phyloP scores from a whole-genome alignment of 2,888 invertebrate species.

The Acrobasis repandana region DNA sequence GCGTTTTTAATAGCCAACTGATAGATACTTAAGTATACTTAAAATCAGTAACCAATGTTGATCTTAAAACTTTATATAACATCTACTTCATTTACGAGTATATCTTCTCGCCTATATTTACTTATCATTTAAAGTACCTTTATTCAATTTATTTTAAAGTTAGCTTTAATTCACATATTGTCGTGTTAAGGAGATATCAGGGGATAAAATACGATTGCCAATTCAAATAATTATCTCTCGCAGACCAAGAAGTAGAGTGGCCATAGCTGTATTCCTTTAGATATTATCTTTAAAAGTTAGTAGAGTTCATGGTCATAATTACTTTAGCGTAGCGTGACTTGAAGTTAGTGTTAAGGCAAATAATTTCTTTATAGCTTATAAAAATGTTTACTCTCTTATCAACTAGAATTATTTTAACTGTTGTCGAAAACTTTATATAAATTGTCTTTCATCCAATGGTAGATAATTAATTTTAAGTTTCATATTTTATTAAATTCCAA shows the following conservation, averaged over 20 bases:
- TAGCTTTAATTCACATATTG: not conserved
- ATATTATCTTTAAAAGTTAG: not conserved
- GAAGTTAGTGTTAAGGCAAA: not conserved
- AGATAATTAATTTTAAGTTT: too few relatives aligned
- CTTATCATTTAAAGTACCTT: not conserved
- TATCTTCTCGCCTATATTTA: not conserved
- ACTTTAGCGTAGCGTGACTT: not conserved
- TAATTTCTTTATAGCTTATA: not conserved
- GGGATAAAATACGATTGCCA: not conserved
- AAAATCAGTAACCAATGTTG: too few relatives aligned
- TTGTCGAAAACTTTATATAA: too few relatives aligned
- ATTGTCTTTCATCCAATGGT: too few relatives aligned
- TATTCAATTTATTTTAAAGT: not conserved
- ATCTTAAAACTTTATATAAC: too few relatives aligned
- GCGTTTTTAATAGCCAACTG: too few relatives aligned
- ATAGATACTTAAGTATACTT: too few relatives aligned
- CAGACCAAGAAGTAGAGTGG: not conserved
- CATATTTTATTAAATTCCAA: too few relatives aligned
- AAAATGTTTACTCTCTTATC: not conserved
- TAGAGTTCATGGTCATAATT: not conserved
- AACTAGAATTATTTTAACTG: not conserved
- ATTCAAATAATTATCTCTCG: constrained; percentile 2
- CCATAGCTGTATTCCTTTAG: not conserved
- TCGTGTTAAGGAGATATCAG: not conserved
- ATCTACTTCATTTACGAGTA: too few relatives aligned